phyloP scores from a whole-genome alignment of 2,113 vertebrate genomes.

The Xiphorhynchus elegans region DNA sequence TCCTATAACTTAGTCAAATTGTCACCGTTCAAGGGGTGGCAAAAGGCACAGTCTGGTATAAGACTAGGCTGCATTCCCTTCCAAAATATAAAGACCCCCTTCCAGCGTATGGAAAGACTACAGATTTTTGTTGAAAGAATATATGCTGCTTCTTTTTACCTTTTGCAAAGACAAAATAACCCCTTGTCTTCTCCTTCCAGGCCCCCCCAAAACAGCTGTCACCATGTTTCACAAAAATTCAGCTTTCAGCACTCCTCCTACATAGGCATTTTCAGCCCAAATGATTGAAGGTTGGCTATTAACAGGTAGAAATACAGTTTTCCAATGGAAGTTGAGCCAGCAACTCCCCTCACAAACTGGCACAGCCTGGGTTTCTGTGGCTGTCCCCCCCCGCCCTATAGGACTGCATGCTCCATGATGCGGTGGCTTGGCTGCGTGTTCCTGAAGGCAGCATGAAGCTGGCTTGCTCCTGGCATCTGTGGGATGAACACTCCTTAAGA shows the following conservation, averaged over 20 bases:
- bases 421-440: rapidly evolving
- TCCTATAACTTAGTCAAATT: slow-evolving; percentile 20
- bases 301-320: neutral
- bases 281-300: neutral
- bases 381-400: rapidly evolving
- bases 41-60: slow-evolving; percentile 40
- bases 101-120: neutral
- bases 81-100: neutral
- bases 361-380: neutral
- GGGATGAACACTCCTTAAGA: neutral
- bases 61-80: neutral
- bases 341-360: neutral
- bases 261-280: neutral
- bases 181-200: neutral
- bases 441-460: neutral
- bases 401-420: neutral
- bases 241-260: neutral
- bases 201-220: neutral
- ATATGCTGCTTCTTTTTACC: neutral
- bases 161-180: slow-evolving; percentile 5
- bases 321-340: neutral
- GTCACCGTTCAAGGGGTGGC: neutral
- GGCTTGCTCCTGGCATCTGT: neutral
- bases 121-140: neutral
- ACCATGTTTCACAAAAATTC: neutral